Evolutionary conservation across 2,113 vertebrate genomes (phyloP).

Genomic region (Gadus macrocephalus): DNA sequence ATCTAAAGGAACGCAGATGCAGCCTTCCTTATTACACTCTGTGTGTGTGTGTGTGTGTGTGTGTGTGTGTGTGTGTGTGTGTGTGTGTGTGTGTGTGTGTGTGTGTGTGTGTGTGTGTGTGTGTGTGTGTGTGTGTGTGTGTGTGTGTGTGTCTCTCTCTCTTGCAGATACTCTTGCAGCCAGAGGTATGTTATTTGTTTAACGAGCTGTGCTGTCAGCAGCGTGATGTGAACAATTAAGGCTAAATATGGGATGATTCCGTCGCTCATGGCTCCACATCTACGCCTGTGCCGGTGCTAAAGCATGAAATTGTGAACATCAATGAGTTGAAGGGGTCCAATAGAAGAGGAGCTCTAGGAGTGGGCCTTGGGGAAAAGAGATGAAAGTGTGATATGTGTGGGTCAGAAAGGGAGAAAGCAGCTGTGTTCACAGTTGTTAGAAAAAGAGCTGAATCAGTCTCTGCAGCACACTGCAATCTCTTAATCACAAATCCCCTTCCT

Average conservation of each 20-base stretch:
- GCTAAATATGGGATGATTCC: constrained; percentile 4
- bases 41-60: too few species aligned
- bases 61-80: too few species aligned
- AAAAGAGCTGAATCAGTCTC: constrained; percentile 52
- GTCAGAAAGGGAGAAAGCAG: constrained; percentile 6
- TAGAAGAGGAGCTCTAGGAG: background rate
- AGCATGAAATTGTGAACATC: background rate
- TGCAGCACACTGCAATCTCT: constrained; percentile 45
- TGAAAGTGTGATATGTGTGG: constrained; percentile 3
- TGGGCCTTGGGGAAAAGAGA: too few species aligned
- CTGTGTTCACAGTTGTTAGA: constrained; percentile 5
- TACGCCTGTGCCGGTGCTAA: background rate
- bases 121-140: constrained; percentile 9
- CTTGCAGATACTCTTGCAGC: background rate
- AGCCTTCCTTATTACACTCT: background rate
- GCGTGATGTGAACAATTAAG: constrained; percentile 4
- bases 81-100: background rate
- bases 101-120: constrained; percentile 8
- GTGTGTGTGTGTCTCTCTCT: constrained; percentile 2
- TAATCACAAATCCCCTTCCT: constrained; percentile 21
- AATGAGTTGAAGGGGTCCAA: background rate
- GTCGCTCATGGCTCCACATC: background rate
- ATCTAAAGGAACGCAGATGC: constrained; percentile 10
- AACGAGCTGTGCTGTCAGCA: background rate
- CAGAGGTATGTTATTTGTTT: background rate